Evolutionary conservation across 2,888 invertebrate genomes (phyloP), one percentile per base, ranked within the genome.

Genomic region (Drosophila affinis): DNA sequence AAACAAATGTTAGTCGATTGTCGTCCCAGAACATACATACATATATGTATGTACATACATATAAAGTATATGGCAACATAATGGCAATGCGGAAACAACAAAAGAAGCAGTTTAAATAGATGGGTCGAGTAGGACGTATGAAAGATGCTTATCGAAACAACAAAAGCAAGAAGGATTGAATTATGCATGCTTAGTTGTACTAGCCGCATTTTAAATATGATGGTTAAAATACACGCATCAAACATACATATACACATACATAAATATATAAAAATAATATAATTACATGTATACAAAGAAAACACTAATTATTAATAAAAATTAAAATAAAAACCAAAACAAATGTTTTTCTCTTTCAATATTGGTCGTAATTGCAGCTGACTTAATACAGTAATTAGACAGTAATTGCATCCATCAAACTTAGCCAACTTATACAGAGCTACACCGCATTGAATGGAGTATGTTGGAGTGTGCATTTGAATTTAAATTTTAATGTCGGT

Each of bases 271-370:
- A 61, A 67, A 56, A 75, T 71, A 62, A 81, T 75, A 81, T 71
- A 82, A 87, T 79, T 85, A 82, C 85, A 85, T 87, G 87, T 82
- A 87, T 87, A 82, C 82, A 82, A 79, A 79, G 54, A 84, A 77
- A 72, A 81, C 61, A 75, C 68, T 74, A 81, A 84, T 75, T 81
- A 82, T 81, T 77, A 87, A 82, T 84, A 87, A 82, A 87, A 87
- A 75, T 77, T 73, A 21, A 81, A 79, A 77, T 81, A 77, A 70
- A 62, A 46, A 51, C 45, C 12, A 14, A 24, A 1, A 7, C 9
- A 3, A 21, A 18, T 17, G 24, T 12, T 39, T 27, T n/a, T 12
- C n/a, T 49, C 10, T n/a, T 5, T 34, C 14, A 5, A 10, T 14
- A 39, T n/a, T n/a, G 27, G 27, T 27, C 9, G 27, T 27, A 7